Evolutionary conservation across 2,113 vertebrate species (phyloP), one percentile per base, ranked within the genome.

Genomic region (Gobio gobio): DNA sequence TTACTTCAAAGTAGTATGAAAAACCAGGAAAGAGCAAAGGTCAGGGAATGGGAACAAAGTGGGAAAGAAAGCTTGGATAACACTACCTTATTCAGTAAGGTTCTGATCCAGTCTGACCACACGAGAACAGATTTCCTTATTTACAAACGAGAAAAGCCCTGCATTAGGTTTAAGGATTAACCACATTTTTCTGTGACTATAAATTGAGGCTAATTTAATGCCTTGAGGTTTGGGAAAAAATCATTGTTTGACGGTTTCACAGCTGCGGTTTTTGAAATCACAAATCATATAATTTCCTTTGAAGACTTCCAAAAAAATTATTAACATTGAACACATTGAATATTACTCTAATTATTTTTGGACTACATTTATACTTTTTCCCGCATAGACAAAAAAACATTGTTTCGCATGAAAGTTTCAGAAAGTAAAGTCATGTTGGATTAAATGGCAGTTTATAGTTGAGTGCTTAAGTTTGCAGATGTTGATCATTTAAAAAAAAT

Each of bases 231-330:
- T 86, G 75, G 88, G 82, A n/a, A 79, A 24, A 70, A 45, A 61
- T 33, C 20, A 56, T 85, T 79, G 68, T 88, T 66, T 72, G 76
- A 75, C 51, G 40, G 59, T 76, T 85, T 59, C 78, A 61, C 40
- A 33, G 33, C 43, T 29, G 18, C 8, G 54, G 47, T 78, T 68
- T 64, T 89, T 33, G 73, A 82, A 78, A 84, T 82, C 80, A 70
- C 76, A 88, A 81, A 89, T 86, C 74, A 84, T 77, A 76, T 66
- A 29, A 86, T 88, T 84, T 87, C 47, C 85, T 83, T 68, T 40
- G 5, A 68, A 64, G 63, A 49, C n/a, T 86, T 56, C 83, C 80
- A 86, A 86, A 81, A 86, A 43, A 63, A 22, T 47, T 63, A 88
- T 75, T 51, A 89, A 29, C 73, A 73, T 14, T 84, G 43, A 51